phyloP scores from a whole-genome alignment of 2,797 vertebrate species.

The Columba guinea region DNA sequence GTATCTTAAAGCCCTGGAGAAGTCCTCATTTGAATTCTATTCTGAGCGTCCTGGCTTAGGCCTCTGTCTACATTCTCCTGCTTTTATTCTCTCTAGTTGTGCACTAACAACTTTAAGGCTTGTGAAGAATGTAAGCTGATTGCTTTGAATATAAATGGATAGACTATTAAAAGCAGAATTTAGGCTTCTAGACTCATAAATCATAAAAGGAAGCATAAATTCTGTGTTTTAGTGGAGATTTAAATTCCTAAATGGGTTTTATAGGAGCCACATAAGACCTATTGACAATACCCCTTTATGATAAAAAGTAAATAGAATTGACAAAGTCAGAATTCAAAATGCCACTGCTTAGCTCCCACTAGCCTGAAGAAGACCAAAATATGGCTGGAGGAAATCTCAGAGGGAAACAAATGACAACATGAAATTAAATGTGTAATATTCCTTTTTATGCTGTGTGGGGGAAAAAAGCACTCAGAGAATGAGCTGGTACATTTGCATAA shows the following conservation, averaged over 20 bases:
- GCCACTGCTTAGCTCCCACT: slow-evolving; percentile 17
- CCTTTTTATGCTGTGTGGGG: slow-evolving; percentile 40
- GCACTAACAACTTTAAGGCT: slow-evolving; percentile 49
- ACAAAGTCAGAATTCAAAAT: slow-evolving; percentile 69
- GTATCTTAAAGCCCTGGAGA: not conserved
- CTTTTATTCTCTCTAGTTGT: slow-evolving; percentile 49
- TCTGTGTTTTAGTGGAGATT: slow-evolving; percentile 65
- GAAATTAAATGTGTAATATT: slow-evolving; percentile 75
- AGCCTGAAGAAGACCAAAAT: slow-evolving; percentile 34
- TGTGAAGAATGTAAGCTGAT: slow-evolving; percentile 25
- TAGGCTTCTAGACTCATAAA: slow-evolving; percentile 65
- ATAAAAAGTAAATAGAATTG: slow-evolving; percentile 73
- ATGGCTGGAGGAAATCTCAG: slow-evolving; percentile 27
- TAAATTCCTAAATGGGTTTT: slow-evolving; percentile 74
- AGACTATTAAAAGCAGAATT: slow-evolving; percentile 59
- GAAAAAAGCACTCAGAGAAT: slow-evolving; percentile 42
- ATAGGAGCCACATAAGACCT: slow-evolving; percentile 70
- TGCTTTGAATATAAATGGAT: slow-evolving; percentile 61
- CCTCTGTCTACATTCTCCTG: not conserved
- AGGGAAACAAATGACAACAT: slow-evolving; percentile 62
- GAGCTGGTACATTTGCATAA: slow-evolving; percentile 77
- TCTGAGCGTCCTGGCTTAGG: slow-evolving; percentile 14
- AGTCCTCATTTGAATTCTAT: slow-evolving; percentile 39
- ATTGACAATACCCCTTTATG: slow-evolving; percentile 68
- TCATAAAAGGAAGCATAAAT: slow-evolving; percentile 68